Conservation (phyloP, 2,888 invertebrate genomes). For the Pammene fasciana region DNA sequence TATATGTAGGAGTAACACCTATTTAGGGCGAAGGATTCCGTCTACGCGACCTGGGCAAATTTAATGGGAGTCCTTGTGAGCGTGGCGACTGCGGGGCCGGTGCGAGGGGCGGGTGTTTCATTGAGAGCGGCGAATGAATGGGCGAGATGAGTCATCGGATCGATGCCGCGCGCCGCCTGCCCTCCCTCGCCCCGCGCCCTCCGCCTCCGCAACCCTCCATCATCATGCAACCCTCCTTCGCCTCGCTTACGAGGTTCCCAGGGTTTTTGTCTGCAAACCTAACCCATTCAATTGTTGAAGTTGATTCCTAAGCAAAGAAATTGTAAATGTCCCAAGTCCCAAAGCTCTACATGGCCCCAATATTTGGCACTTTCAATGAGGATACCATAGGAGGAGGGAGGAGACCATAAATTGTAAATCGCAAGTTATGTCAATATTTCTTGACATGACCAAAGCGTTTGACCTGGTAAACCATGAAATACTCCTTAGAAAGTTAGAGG, state of each 20-base stretch:
- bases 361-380: too few relatives aligned
- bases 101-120: conserved; percentile 65
- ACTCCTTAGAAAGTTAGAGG: too few relatives aligned
- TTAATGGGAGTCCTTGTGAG: conserved; percentile 75
- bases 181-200: conserved; percentile 45
- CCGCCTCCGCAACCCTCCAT: conserved; percentile 47
- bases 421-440: too few relatives aligned
- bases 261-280: conserved; percentile 45
- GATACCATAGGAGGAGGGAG: too few relatives aligned
- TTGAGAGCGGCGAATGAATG: conserved; percentile 82
- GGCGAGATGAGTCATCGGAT: conserved; percentile 79
- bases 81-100: conserved; percentile 63
- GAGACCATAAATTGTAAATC: too few relatives aligned
- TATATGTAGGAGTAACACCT: conserved; percentile 62
- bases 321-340: not conserved
- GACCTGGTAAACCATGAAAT: too few relatives aligned
- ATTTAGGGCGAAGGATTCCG: conserved; percentile 63
- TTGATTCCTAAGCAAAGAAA: not conserved
- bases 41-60: conserved; percentile 65
- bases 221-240: conserved; percentile 53
- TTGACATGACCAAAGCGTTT: too few relatives aligned
- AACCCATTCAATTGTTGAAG: conserved; percentile 9
- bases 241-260: conserved; percentile 42
- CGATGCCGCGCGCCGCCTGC: conserved; percentile 62
- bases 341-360: too few relatives aligned